A percentile compares a stretch with the other conserved stretches of the same genome.
These are phyloP conservation scores for Chloroceryle amazona DNA, from an alignment of 2,797 vertebrate species.

Conservation along the genomic window DNA sequence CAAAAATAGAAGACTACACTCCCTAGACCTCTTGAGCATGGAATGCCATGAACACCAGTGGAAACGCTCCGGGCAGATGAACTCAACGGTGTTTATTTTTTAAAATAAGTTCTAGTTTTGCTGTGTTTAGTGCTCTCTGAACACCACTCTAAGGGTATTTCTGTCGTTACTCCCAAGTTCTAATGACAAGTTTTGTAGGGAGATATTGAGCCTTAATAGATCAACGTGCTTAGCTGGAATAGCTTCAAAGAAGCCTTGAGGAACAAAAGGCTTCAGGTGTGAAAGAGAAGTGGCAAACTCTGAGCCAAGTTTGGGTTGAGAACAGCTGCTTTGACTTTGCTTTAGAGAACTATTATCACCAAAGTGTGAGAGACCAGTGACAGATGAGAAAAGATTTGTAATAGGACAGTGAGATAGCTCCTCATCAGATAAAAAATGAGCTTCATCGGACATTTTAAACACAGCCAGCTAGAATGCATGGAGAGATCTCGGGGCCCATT, in stretches of 20 bases:
- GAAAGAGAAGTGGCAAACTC: neutral
- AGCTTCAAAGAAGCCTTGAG: neutral
- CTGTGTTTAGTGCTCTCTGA: neutral
- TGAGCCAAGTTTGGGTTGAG: neutral
- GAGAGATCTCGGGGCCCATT: rapidly evolving
- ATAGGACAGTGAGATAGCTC: neutral
- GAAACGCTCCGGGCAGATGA: neutral
- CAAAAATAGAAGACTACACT: neutral
- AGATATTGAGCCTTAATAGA: neutral
- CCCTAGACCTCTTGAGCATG: neutral
- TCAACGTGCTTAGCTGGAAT: neutral
- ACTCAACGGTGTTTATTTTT: neutral
- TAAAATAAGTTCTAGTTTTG: neutral
- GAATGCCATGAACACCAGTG: neutral
- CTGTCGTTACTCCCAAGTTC: neutral
- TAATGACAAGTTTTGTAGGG: neutral
- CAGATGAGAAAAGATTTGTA: neutral
- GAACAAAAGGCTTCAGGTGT: neutral
- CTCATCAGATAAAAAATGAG: neutral
- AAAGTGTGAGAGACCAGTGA: neutral
- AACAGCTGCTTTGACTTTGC: neutral
- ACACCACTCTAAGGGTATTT: neutral
- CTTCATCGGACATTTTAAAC: neutral
- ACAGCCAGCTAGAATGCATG: neutral
- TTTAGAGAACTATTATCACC: neutral